Conservation (phyloP, 2,888 invertebrate species). For the Zhuqinia jingwanae region DNA sequence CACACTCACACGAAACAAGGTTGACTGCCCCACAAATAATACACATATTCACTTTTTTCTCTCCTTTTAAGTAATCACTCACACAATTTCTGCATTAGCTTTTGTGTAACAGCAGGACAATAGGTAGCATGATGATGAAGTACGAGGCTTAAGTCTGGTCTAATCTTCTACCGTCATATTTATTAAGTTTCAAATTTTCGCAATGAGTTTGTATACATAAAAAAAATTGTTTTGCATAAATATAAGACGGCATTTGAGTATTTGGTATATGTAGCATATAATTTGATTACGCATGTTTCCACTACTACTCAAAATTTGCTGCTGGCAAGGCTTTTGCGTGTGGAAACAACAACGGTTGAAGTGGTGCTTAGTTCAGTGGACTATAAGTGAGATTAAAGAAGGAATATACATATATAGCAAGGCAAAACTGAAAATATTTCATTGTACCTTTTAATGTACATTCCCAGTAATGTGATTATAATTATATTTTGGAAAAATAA, state of each 20-base stretch:
- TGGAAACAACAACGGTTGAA: not conserved
- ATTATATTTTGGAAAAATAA: no score
- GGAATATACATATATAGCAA: no score
- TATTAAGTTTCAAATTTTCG: not conserved
- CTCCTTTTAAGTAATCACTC: conserved; percentile 20
- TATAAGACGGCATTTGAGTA: no score
- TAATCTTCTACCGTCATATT: not conserved
- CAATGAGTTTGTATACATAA: not conserved
- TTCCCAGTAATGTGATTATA: no score
- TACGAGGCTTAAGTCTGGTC: not conserved
- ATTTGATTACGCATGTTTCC: no score
- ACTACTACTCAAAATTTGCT: not conserved
- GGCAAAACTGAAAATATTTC: no score
- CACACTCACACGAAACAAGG: not conserved
- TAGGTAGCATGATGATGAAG: not conserved
- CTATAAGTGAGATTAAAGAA: no score
- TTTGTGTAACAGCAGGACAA: not conserved
- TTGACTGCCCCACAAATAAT: not conserved
- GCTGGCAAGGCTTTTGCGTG: conserved; percentile 3
- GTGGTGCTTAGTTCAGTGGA: no score
- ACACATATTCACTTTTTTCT: not conserved
- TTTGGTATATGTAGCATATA: no score
- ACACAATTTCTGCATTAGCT: conserved; percentile 48
- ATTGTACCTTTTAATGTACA: no score
- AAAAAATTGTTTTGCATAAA: no score